A percentile compares a stretch with the other conserved stretches of the same genome.
Conservation (phyloP, 2,888 invertebrate species). For the Odontomyia ornata region DNA sequence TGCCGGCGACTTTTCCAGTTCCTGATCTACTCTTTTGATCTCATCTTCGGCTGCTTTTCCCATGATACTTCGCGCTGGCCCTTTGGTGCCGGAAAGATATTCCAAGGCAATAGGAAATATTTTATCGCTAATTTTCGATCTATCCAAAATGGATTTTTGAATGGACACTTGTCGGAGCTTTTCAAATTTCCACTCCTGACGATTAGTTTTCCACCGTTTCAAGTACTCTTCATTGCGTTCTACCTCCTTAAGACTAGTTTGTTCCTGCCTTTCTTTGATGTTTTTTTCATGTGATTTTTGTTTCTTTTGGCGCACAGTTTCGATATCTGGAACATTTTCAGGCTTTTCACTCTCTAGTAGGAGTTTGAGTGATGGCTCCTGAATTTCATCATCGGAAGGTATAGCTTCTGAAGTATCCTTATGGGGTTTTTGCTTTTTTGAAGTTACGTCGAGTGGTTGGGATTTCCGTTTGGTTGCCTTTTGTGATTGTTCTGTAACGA, state of each 20-base stretch:
- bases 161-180: conserved; percentile 82
- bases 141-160: conserved; percentile 74
- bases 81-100: conserved; percentile 76
- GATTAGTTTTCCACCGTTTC: conserved; percentile 77
- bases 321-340: conserved; percentile 62
- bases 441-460: background rate
- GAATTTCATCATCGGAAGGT: conserved; percentile 54
- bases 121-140: conserved; percentile 68
- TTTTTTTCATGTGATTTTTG: conserved; percentile 70
- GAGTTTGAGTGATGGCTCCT: conserved; percentile 59
- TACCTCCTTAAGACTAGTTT: conserved; percentile 67
- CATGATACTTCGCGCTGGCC: conserved; percentile 71
- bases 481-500: conserved; percentile 19
- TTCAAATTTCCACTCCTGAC: conserved; percentile 80
- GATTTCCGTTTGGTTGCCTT: conserved; percentile 36
- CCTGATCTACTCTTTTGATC: conserved; percentile 69
- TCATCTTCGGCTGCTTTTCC: conserved; percentile 72
- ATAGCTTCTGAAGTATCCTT: background rate
- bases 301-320: conserved; percentile 74
- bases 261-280: conserved; percentile 67
- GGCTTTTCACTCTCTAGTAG: conserved; percentile 59
- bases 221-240: conserved; percentile 73
- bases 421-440: conserved; percentile 16
- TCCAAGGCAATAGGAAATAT: conserved; percentile 74
- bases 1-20: conserved; percentile 51